Evolutionary conservation across 2,797 vertebrate genomes (phyloP).

Genomic region (Sardinella longiceps): DNA sequence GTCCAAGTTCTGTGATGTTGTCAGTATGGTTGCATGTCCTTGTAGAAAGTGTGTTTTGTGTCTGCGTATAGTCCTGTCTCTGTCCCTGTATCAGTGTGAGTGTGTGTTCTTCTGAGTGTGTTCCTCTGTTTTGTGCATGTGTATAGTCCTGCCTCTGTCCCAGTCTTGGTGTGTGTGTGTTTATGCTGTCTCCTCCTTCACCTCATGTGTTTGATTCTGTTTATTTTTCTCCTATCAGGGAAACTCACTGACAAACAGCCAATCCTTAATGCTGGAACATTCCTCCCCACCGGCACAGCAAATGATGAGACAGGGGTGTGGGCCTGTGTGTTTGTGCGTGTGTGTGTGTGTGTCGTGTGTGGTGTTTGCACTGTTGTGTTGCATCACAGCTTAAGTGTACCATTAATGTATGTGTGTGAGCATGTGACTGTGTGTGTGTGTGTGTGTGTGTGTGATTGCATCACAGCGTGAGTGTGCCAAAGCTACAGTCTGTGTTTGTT

Average conservation of each 20-base stretch:
- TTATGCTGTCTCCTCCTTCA: background rate
- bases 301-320: background rate
- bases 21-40: background rate
- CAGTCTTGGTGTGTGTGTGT: background rate
- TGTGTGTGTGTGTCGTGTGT: background rate
- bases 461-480: background rate
- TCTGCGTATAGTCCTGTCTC: slow-evolving; percentile 1
- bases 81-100: background rate
- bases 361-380: background rate
- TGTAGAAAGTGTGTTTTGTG: background rate
- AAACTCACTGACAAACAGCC: background rate
- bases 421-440: background rate
- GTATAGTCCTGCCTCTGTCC: slow-evolving; percentile 18
- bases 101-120: background rate
- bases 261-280: background rate
- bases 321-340: background rate
- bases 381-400: no score
- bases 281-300: background rate
- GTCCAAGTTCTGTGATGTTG: background rate
- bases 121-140: background rate
- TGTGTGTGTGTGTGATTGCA: background rate
- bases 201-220: background rate
- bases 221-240: background rate
- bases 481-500: background rate
- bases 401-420: background rate